Conservation (phyloP, 2,888 invertebrate species). For the Automeris io region DNA sequence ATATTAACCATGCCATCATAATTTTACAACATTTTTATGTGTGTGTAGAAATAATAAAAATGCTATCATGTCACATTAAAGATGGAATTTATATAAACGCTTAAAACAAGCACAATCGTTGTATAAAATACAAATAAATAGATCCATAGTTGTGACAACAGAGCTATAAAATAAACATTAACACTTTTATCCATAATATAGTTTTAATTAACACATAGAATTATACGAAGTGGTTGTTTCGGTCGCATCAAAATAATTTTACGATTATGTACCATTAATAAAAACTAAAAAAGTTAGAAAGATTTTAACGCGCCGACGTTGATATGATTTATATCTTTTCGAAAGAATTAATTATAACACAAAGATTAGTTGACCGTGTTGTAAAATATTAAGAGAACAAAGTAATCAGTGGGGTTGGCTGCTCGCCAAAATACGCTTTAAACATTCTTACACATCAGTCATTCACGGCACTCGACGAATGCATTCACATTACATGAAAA, state of each 20-base stretch:
- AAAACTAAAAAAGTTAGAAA: constrained; percentile 26
- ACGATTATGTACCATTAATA: constrained; percentile 29
- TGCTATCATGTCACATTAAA: neutral
- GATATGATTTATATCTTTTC: constrained; percentile 40
- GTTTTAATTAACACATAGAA: constrained; percentile 18
- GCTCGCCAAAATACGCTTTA: constrained; percentile 33
- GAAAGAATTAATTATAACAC: constrained; percentile 34
- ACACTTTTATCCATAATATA: constrained; percentile 17
- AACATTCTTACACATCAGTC: constrained; percentile 42
- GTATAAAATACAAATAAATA: constrained; percentile 18
- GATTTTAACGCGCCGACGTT: constrained; percentile 30
- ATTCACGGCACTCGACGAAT: constrained; percentile 33
- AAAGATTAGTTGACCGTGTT: constrained; percentile 29
- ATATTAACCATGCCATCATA: constrained; percentile 4
- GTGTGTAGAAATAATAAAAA: constrained; percentile 1
- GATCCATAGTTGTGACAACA: constrained; percentile 19
- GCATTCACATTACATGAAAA: constrained; percentile 21
- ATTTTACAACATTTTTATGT: constrained; percentile 4
- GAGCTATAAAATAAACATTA: constrained; percentile 21
- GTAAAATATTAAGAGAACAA: constrained; percentile 49
- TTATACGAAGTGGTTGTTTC: constrained; percentile 23
- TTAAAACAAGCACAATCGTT: neutral
- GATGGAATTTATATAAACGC: neutral
- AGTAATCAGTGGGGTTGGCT: constrained; percentile 46
- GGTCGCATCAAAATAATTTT: constrained; percentile 34